Base-by-base conservation (phyloP, 2,113 vertebrate genomes). In the Ictidomys tridecemlineatus region DNA sequence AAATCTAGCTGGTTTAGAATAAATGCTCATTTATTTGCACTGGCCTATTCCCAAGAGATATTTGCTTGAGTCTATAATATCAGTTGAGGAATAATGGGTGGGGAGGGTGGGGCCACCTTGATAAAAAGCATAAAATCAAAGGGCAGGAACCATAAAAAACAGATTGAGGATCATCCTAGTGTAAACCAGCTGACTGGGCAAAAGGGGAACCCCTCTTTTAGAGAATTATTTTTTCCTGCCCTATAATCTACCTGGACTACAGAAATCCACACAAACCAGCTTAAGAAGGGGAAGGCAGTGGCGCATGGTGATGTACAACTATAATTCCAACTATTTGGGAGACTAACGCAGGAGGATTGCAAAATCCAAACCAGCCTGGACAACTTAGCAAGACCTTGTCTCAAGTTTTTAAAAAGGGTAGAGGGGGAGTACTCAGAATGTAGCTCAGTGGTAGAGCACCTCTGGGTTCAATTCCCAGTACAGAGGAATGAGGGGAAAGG, bases 111-210 rank as follows among this genome's bases (percentile, higher is more conserved):
- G 48, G 93, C 63, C 56, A 67, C 51, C 63, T 89, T 92, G 96
- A 97, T 95, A 96, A 96, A 69, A 4, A 91, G n/a, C 63, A 89
- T 95, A 86, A 97, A 97, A 76, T 69, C 92, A 96, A 98, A 97
- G 89, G 94, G 93, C 83, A 96, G 67, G 39, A 91, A 78, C 28
- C 70, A 72, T 2, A 63, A 86, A 91, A 96, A 92, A 72, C 28
- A 89, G 26, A 83, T 39, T 42, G 30, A 83, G 42, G 39, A 48
- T 48, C 26, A 82, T 73, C 82, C 14, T n/a, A 70, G 32, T 10
- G 10, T 24, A 85, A 85, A 91, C 2, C 61, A 72, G 37, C n/a
- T 26, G 73, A 22, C 8, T 74, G 70, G 8, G 24, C 37, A 37
- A 17, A 86, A 37, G n/a, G 16, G 48, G 39, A 91, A 73, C 58